Evolutionary conservation across 2,797 vertebrate genomes (phyloP).

Genomic region (Mallotus villosus): DNA sequence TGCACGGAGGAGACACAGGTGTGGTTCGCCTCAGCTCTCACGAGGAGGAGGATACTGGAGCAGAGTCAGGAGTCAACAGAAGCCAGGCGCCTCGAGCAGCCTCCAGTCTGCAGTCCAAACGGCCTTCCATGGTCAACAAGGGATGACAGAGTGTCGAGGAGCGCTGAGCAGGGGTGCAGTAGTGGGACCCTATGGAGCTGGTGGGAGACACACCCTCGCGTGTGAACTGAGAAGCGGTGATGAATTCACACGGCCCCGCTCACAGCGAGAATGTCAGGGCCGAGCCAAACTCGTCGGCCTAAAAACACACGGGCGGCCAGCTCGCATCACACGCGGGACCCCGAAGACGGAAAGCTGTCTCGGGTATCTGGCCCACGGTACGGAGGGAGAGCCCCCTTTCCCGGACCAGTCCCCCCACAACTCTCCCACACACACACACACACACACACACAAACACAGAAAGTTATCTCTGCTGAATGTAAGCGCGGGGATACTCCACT

Average conservation of each 20-base stretch:
- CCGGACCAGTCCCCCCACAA: constrained; percentile 31
- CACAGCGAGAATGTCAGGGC: neutral
- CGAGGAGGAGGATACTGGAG: no score
- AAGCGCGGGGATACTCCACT: constrained; percentile 2
- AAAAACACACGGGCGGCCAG: constrained; percentile 35
- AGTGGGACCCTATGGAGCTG: neutral
- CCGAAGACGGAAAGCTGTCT: constrained; percentile 19
- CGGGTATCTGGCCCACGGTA: constrained; percentile 38
- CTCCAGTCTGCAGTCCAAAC: neutral
- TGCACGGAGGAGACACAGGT: neutral
- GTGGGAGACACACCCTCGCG: neutral
- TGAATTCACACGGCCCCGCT: neutral
- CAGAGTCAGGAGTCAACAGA: no score
- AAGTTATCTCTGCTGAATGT: constrained; percentile 15
- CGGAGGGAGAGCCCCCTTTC: constrained; percentile 32
- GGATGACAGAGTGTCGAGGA: neutral
- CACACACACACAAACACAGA: constrained; percentile 15
- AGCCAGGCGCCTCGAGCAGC: no score
- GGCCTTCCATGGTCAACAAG: neutral
- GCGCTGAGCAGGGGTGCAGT: neutral
- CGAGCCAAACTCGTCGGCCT: constrained; percentile 13
- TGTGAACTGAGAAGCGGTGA: neutral
- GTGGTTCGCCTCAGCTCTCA: no score
- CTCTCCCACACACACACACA: constrained; percentile 17
- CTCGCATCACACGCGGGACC: neutral